These are phyloP conservation scores for Pyrgilauda ruficollis DNA, from an alignment of 2,113 vertebrate genomes.

Conservation along the genomic window DNA sequence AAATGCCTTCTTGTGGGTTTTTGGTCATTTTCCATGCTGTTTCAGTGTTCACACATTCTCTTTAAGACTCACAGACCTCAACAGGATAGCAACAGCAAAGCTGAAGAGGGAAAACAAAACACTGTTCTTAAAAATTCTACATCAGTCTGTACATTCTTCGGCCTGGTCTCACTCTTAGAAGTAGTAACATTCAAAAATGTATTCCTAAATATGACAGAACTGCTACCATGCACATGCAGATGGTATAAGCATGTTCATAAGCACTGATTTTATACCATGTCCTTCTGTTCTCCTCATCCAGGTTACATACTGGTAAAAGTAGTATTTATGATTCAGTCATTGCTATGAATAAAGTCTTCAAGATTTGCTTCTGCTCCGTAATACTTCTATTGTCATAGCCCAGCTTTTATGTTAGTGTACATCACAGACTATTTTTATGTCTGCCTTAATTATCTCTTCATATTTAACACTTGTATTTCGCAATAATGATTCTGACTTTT, in stretches of 20 bases:
- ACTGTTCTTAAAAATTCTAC: background rate
- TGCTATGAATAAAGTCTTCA: background rate
- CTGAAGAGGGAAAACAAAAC: background rate
- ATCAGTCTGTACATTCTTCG: background rate
- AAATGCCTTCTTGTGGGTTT: background rate
- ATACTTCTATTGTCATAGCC: background rate
- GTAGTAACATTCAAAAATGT: background rate
- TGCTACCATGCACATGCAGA: background rate
- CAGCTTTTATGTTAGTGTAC: background rate
- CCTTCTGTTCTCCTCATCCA: background rate
- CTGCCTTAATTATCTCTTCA: background rate
- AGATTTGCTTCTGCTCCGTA: background rate
- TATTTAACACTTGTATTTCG: background rate
- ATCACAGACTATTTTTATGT: background rate
- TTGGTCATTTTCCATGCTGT: background rate
- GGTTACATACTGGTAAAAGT: background rate
- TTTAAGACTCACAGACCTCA: background rate
- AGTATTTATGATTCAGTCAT: background rate
- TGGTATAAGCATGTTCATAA: too few species aligned
- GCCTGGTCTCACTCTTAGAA: background rate
- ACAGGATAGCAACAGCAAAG: background rate
- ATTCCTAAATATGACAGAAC: background rate
- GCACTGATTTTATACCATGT: background rate
- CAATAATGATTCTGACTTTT: background rate
- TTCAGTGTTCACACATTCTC: background rate